Evolutionary conservation across 2,113 vertebrate species (phyloP), one percentile per base, ranked within the genome.

Genomic region (Martes martes): DNA sequence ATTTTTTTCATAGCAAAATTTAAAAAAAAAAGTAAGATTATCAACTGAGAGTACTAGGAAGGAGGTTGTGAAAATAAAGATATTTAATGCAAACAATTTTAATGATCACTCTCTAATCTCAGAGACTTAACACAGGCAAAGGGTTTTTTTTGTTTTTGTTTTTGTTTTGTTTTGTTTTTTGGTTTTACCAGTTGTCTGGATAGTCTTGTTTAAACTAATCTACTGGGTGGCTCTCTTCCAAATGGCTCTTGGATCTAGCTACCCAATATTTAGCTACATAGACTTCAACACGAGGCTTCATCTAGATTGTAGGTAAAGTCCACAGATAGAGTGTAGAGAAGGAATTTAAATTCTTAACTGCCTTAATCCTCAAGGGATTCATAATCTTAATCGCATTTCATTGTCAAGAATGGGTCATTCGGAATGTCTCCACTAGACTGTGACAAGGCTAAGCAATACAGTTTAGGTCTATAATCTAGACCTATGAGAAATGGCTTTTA

Each of bases 271-370:
- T 95, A 28, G 9, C 73, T 45, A 0, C n/a, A 16, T 4, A n/a
- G 19, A 87, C 7, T 71, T 92, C 26, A 86, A 31, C 50, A 28
- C 14, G 6, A 4, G 6, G 6, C 4, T 86, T 73, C 28, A 39
- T 52, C n/a, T 23, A 65, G 5, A 19, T 10, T 71, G 18, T 15
- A 59, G 4, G 19, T 33, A 42, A 71, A 23, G 3, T 45, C 11
- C 26, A 39, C 11, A 57, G 7, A 1, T 3, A 26, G 0, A 47
- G 7, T 8, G 8, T 47, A 2, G 0, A 65, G 6, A 65, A 61
- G 14, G 14, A 93, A 39, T 4, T 23, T 10, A 52, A 50, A 0
- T 89, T 89, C 9, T 59, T 95, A 42, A 65, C 10, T 71, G 4
- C 14, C 1, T 21, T 69, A 26, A 45, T 19, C 21, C 5, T 71